Evolutionary conservation across 2,797 vertebrate species (phyloP), one percentile per base, ranked within the genome.

Genomic region (Acrossocheilus wenchowensis): DNA sequence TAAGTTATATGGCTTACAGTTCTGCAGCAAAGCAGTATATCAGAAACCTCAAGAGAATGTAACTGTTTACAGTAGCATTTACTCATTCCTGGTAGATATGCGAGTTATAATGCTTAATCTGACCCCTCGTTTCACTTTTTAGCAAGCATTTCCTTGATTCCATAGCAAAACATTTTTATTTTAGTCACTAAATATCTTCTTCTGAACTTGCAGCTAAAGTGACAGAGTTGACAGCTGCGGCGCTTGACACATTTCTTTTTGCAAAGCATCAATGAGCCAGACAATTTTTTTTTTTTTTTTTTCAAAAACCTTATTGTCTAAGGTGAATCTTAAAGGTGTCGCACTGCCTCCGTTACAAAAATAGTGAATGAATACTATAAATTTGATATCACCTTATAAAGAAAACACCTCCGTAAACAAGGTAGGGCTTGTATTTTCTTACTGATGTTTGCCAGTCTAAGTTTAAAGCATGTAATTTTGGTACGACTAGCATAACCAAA

Each of bases 1-100:
- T 83, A 85, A 78, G 62, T 45, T 85, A 82, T 83, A 81, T 78
- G 39, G 85, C 48, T 80, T 82, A 75, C 57, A 81, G 73, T 87
- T 87, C 50, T 34, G 12, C 83, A 45, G 34, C 39, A 36, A 57
- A 69, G 86, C 74, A 82, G 57, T 30, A 50, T 60, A 86, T 72
- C 15, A 43, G n/a, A 81, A 78, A 69, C 71, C 85, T 81, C 78
- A 60, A 41, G 69, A 81, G 72, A n/a, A 36, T 39, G 26, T 64
- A 39, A 36, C 57, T 78, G 30, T 74, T 74, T 75, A 66, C 43
- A 81, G 57, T 81, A 85, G 74, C 48, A 30, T 71, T 78, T 81
- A 54, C 57, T 52, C 71, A 52, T 75, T 81, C 57, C 23, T 86
- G 10, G 26, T 43, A 72, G 39, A 85, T 34, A 57, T 62, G 39